Evolutionary conservation across 2,888 invertebrate species (phyloP).

Genomic region (Drosophila kanekoi): DNA sequence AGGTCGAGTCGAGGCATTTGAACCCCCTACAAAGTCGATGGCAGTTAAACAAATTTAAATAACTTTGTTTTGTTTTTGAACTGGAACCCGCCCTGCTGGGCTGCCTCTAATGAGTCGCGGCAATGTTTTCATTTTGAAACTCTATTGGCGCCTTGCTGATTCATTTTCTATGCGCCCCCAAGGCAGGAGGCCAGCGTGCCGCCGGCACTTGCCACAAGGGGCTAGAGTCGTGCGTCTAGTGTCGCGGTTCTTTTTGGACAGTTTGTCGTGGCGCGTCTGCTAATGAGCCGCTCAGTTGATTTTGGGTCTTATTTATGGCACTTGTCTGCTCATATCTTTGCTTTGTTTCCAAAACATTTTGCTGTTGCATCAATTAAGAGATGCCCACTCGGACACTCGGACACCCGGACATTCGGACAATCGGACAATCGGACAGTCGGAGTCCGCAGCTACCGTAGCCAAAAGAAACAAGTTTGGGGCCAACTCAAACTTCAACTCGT

Average conservation of each 20-base stretch:
- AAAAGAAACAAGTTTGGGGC: slow-evolving; percentile 38
- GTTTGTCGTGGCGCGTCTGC: slow-evolving; percentile 32
- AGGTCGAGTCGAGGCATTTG: slow-evolving; percentile 8
- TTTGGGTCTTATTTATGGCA: slow-evolving; percentile 66
- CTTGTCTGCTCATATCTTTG: slow-evolving; percentile 57
- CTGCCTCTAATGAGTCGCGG: slow-evolving; percentile 57
- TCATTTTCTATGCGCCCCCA: slow-evolving; percentile 51
- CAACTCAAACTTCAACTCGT: slow-evolving; percentile 22
- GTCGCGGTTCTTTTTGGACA: slow-evolving; percentile 20
- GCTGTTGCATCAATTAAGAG: slow-evolving; percentile 69
- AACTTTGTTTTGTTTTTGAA: slow-evolving; percentile 23
- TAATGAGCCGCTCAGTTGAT: slow-evolving; percentile 65
- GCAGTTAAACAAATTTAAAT: slow-evolving; percentile 50
- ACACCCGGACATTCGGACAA: slow-evolving; percentile 19
- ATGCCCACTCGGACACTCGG: slow-evolving; percentile 25
- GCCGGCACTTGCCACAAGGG: slow-evolving; percentile 26
- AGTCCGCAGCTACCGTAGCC: slow-evolving; percentile 33
- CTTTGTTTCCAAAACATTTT: slow-evolving; percentile 73
- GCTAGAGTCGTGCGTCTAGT: slow-evolving; percentile 5
- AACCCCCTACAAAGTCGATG: slow-evolving; percentile 32
- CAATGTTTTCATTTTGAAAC: slow-evolving; percentile 64
- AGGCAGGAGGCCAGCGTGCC: slow-evolving; percentile 42
- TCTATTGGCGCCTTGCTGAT: slow-evolving; percentile 48
- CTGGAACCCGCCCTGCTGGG: slow-evolving; percentile 55
- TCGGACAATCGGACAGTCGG: slow-evolving; percentile 13